These are phyloP conservation scores for Lacanobia wlatinum DNA, from an alignment of 2,888 invertebrate species.

Conservation along the genomic window DNA sequence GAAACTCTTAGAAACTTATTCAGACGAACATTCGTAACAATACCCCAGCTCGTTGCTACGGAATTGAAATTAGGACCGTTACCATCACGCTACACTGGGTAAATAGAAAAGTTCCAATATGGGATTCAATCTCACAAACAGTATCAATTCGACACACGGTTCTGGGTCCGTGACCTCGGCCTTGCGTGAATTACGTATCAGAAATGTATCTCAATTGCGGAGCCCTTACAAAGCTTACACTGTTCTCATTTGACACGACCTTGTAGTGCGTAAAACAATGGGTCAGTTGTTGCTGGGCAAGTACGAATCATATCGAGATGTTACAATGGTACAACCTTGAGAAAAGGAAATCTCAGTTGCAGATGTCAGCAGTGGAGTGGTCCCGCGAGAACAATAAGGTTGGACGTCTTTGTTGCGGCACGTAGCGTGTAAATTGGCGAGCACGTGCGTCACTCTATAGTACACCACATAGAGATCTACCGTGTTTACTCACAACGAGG, in stretches of 20 bases:
- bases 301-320: slow-evolving; percentile 68
- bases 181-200: slow-evolving; percentile 73
- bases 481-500: slow-evolving; percentile 71
- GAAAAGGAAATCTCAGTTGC: slow-evolving; percentile 74
- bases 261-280: slow-evolving; percentile 79
- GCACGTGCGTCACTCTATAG: slow-evolving; percentile 74
- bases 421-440: slow-evolving; percentile 78
- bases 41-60: slow-evolving; percentile 79
- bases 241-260: slow-evolving; percentile 71
- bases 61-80: slow-evolving; percentile 86
- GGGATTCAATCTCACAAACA: slow-evolving; percentile 78
- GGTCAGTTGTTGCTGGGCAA: slow-evolving; percentile 69
- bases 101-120: slow-evolving; percentile 82
- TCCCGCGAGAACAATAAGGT: slow-evolving; percentile 80
- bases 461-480: slow-evolving; percentile 53
- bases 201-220: slow-evolving; percentile 66
- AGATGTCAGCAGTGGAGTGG: slow-evolving; percentile 71
- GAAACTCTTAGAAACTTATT: slow-evolving; percentile 81
- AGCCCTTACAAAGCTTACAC: slow-evolving; percentile 71
- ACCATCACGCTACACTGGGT: slow-evolving; percentile 75
- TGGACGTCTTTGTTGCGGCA: slow-evolving; percentile 77
- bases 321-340: slow-evolving; percentile 76
- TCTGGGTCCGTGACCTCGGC: slow-evolving; percentile 65
- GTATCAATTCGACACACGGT: slow-evolving; percentile 62
- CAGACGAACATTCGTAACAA: slow-evolving; percentile 77